Percentiles rank a stretch among this genome's conserved stretches.
Conservation (phyloP, 2,113 vertebrate species). For the Tragulus kanchil region DNA sequence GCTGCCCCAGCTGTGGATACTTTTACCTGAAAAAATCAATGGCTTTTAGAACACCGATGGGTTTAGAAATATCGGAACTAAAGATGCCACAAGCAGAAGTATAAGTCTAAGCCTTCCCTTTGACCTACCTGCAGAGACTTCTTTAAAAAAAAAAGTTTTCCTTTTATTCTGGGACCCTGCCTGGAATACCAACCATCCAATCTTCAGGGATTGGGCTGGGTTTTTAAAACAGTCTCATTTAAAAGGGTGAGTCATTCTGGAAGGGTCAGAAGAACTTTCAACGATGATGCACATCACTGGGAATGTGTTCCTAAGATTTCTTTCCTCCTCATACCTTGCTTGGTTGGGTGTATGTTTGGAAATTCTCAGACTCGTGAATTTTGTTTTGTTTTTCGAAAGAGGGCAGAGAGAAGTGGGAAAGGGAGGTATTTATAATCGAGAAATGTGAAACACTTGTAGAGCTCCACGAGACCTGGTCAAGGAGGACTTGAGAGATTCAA, state of each 20-base stretch:
- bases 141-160: not conserved
- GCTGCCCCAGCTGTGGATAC: not conserved
- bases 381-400: not conserved
- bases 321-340: not conserved
- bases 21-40: not conserved
- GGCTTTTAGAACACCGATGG: not conserved
- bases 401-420: not conserved
- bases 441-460: not conserved
- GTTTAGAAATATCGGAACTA: not conserved
- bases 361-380: not conserved
- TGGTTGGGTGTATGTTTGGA: not conserved
- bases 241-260: not conserved
- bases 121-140: not conserved
- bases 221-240: not conserved
- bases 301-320: not conserved
- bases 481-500: not conserved
- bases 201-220: not conserved
- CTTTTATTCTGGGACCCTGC: not conserved
- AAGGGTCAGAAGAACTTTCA: not conserved
- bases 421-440: not conserved
- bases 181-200: not conserved
- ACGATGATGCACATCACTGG: not conserved
- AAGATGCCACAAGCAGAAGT: not conserved
- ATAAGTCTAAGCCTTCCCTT: not conserved
- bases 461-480: accelerated